Evolutionary conservation across 2,797 vertebrate genomes (phyloP).

Genomic region (Typhlichthys eigenmanni): DNA sequence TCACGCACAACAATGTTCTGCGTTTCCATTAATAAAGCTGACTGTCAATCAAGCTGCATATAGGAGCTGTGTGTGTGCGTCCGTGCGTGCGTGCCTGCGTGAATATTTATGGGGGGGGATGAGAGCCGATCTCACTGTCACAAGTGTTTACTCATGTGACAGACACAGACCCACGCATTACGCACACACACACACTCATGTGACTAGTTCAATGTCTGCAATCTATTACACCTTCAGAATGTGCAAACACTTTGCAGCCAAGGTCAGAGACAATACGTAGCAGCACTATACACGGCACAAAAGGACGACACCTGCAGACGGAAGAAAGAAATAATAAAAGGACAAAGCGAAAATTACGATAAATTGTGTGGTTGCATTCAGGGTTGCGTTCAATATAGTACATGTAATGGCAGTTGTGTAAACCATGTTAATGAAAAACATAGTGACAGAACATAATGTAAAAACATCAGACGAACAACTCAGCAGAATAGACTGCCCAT

Average conservation of each 20-base stretch:
- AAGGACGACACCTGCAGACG: conserved; percentile 9
- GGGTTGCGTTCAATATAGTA: too few relatives aligned
- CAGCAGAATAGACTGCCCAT: conserved; percentile 39
- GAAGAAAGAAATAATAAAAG: neutral
- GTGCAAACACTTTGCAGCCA: conserved; percentile 51
- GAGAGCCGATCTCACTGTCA: neutral
- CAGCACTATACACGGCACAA: conserved; percentile 10
- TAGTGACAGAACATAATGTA: conserved; percentile 37
- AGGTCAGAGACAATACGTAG: conserved; percentile 58
- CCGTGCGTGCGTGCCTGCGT: neutral
- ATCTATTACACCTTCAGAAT: conserved; percentile 33
- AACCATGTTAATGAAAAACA: conserved; percentile 32
- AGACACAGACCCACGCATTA: conserved; percentile 2
- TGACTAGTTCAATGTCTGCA: conserved; percentile 27
- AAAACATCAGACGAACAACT: neutral
- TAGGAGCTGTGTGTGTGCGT: conserved; percentile 1
- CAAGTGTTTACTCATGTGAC: conserved; percentile 24
- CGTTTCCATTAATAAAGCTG: neutral
- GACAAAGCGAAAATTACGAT: conserved; percentile 25
- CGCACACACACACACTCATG: conserved; percentile 24
- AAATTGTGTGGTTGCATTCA: too few relatives aligned
- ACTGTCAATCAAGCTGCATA: too few relatives aligned
- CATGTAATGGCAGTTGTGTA: too few relatives aligned
- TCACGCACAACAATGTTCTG: neutral
- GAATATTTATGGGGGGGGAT: neutral